phyloP scores from a whole-genome alignment of 1,140 invertebrate genomes.

The Eueides isabella region DNA sequence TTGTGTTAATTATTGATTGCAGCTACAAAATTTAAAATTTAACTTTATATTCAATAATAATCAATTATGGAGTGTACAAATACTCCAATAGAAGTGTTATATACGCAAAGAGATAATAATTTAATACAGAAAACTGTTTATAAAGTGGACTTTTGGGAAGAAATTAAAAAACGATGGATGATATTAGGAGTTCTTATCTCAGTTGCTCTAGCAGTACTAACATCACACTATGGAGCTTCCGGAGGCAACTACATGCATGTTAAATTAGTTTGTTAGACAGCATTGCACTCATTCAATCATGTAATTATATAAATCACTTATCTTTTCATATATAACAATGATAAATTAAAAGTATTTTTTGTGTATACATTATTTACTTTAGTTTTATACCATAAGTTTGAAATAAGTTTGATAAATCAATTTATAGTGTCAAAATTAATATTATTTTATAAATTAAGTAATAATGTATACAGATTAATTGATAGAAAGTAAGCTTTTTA shows the following conservation, averaged over 20 bases:
- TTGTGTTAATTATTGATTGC: constrained; percentile 1
- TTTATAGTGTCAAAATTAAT: no score
- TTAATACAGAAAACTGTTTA: constrained; percentile 47
- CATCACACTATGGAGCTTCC: constrained; percentile 58
- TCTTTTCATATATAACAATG: no score
- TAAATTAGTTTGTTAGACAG: constrained; percentile 66
- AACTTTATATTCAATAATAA: constrained; percentile 1
- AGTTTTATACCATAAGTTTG: background rate
- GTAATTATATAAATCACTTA: constrained; percentile 55
- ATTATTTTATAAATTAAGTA: no score
- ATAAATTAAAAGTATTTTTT: no score
- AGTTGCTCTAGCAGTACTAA: constrained; percentile 55
- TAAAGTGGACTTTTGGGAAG: constrained; percentile 57
- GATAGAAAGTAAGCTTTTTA: no score
- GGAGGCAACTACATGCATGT: constrained; percentile 78
- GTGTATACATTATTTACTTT: background rate
- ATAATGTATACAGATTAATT: no score
- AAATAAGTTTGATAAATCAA: no score
- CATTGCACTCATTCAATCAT: constrained; percentile 71
- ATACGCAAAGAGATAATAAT: constrained; percentile 29
- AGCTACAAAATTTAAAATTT: constrained; percentile 6
- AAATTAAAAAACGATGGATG: constrained; percentile 63
- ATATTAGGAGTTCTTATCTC: constrained; percentile 55
- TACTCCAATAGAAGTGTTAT: constrained; percentile 39
- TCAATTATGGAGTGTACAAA: constrained; percentile 41